A percentile compares a stretch with the other conserved stretches of the same genome.
Conservation (phyloP, 2,113 vertebrate genomes). For the Ancistrus triradiatus region DNA sequence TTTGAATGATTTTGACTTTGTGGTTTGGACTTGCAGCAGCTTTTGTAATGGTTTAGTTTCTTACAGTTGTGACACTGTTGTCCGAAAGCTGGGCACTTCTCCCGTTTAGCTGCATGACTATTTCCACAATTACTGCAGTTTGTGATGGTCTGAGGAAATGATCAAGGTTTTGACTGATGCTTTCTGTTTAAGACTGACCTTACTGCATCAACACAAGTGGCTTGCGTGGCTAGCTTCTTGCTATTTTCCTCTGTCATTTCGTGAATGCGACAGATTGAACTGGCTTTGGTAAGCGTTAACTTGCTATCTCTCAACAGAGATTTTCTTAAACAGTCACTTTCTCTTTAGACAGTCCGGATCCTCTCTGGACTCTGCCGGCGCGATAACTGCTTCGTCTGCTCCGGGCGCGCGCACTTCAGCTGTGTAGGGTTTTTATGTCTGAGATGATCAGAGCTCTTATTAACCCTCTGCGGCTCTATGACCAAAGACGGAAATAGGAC, state of each 20-base stretch:
- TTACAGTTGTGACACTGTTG: slow-evolving; percentile 9
- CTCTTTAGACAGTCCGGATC: slow-evolving; percentile 41
- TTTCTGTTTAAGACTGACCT: background rate
- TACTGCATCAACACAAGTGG: background rate
- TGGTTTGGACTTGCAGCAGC: background rate
- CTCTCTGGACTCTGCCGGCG: slow-evolving; percentile 14
- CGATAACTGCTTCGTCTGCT: background rate
- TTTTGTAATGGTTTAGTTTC: slow-evolving; percentile 16
- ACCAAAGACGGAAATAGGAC: no score
- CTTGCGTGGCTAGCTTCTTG: background rate
- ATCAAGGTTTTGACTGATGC: background rate
- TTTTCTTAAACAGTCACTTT: slow-evolving; percentile 5
- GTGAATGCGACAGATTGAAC: background rate
- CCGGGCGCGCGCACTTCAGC: background rate
- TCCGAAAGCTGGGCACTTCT: background rate
- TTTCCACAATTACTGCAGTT: background rate
- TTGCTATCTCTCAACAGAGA: no score
- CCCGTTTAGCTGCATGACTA: background rate
- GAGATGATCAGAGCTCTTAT: no score
- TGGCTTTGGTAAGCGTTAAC: no score
- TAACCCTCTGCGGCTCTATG: no score
- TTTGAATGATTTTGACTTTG: background rate
- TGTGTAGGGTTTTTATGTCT: no score
- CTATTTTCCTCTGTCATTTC: slow-evolving; percentile 3
- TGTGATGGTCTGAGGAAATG: background rate